Base-by-base conservation (phyloP, 2,888 invertebrate genomes). In the Euphydryas editha region DNA sequence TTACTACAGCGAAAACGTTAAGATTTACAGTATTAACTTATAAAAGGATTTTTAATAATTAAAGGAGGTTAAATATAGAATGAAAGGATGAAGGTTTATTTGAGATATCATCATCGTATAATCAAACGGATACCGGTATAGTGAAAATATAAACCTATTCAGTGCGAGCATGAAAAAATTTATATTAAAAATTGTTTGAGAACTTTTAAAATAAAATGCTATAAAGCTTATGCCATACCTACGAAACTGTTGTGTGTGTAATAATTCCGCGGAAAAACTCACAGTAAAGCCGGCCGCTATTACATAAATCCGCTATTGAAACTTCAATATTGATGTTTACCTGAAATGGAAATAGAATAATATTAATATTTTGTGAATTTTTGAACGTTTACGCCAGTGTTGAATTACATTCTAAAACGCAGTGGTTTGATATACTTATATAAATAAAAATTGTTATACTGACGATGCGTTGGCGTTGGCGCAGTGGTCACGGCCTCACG, bases 301-400 rank as follows among this genome's bases (percentile, higher is more conserved):
- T 51, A 15, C 24, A 51, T 51, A 21, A 21, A n/a, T 20, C 49
- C 49, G 21, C 49, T 51, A 51, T 51, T n/a, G 49, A 51, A 51
- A 24, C 49, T 51, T n/a, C 49, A 51, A 51, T 47, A 47, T 51
- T 51, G 49, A 51, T 51, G 21, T 51, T 51, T 51, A 51, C 49
- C 49, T 51, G 49, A 51, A 51, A 51, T 24, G n/a, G 21, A 51
- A 51, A 51, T 15, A 7, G 24, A n/a, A 24, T 24, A 51, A 51
- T 24, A 51, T 24, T 51, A 51, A 13, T 24, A 13, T 20, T 49
- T 13, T 49, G 49, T 21, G 15, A 20, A 7, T 21, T 15, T 24
- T 24, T 15, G 7, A 24, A 6, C 7, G 15, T 18, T 49, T 24
- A 21, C n/a, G 2, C 4, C 11, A n/a, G 13, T 21, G 15, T 44